Conservation (phyloP, 2,888 invertebrate genomes). For the Sinelater perroti region DNA sequence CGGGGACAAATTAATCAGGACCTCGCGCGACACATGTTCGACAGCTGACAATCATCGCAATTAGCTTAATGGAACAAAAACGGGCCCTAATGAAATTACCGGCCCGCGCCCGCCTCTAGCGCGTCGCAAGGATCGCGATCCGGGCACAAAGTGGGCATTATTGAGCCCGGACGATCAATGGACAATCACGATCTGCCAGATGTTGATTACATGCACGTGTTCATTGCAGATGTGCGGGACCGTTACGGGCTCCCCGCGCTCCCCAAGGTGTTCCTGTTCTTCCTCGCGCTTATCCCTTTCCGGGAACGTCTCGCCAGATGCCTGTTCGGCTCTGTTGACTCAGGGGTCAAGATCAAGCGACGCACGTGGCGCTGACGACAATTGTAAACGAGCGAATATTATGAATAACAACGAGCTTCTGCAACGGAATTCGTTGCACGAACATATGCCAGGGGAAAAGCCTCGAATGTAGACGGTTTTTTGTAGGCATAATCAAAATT, state of each 20-base stretch:
- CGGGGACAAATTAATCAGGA: slow-evolving; percentile 36
- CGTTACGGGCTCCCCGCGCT: slow-evolving; percentile 47
- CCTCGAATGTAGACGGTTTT: no score
- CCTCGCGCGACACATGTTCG: slow-evolving; percentile 34
- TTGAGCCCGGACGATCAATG: slow-evolving; percentile 35
- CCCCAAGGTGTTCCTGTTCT: slow-evolving; percentile 50
- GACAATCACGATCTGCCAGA: slow-evolving; percentile 51
- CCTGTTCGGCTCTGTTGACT: slow-evolving; percentile 21
- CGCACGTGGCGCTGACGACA: slow-evolving; percentile 31
- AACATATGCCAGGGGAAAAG: no score
- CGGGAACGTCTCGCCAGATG: slow-evolving; percentile 27
- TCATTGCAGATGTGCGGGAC: slow-evolving; percentile 52
- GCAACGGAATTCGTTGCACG: no score
- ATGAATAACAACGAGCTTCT: background rate
- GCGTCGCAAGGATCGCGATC: no score
- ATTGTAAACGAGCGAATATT: slow-evolving; percentile 19
- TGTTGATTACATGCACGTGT: slow-evolving; percentile 52
- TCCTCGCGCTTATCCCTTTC: slow-evolving; percentile 23
- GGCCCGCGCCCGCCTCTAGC: no score
- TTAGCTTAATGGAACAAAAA: slow-evolving; percentile 23
- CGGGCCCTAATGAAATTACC: background rate
- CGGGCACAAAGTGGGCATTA: slow-evolving; percentile 16
- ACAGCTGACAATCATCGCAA: slow-evolving; percentile 35
- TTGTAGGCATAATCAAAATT: no score
- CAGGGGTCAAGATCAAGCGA: slow-evolving; percentile 31